Base-by-base conservation (phyloP, 2,888 invertebrate genomes). In the Luperina nickerlii region DNA sequence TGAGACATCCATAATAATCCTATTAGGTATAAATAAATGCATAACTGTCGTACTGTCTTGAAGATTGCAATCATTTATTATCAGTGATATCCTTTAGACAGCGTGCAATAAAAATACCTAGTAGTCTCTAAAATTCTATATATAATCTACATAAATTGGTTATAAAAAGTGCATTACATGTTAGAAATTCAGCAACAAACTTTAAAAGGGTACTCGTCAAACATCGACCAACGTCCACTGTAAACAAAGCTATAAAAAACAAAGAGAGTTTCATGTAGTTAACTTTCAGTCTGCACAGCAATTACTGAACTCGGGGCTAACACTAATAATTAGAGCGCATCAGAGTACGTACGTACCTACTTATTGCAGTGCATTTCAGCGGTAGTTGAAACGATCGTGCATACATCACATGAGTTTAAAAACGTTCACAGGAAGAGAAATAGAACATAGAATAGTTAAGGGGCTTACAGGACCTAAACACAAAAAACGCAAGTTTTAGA, bases 291-390 rank as follows among this genome's bases (percentile, higher is more conserved):
- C n/a, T 54, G 75, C 27, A 54, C n/a, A 62, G n/a, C 48, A 62
- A 65, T 79, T 67, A 54, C 79, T 72, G 60, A 76, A 87, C 75
- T 73, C 38, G 60, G 62, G 38, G 48, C 63, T 74, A 79, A 54
- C 76, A 79, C 54, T 24, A 71, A 67, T 87, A 84, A 79, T 83
- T 68, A 60, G 67, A 42, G 60, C 79, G 70, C 54, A 42, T 38
- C n/a, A n/a, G 5, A 48, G 48, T 54, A 51, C 27, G 38, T 13
- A 69, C 9, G 15, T 27, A 15, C 38, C 9, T 20, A 62, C 27
- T 6, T n/a, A 74, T 38, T n/a, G 32, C 15, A 67, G n/a, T 71
- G 15, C 54, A 62, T 51, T 62, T 32, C 6, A 54, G 20, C 71
- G 20, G 13, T 48, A 67, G 74, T 78, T 78, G 38, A 68, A 86